Conservation (phyloP, 2,888 invertebrate genomes). For the Drosophila dives region DNA sequence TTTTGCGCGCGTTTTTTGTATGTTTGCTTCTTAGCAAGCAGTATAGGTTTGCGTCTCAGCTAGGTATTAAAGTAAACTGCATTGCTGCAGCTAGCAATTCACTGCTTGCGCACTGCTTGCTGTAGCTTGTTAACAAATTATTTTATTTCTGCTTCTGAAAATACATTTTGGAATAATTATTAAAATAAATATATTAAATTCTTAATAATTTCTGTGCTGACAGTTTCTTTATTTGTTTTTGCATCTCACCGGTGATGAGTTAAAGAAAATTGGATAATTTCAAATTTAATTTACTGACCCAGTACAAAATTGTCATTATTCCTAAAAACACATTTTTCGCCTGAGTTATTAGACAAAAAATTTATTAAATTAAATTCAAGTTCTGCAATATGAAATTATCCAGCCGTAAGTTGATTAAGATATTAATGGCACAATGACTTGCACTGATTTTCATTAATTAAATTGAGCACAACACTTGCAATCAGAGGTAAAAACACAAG, state of each 20-base stretch:
- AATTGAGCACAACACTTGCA: constrained; percentile 46
- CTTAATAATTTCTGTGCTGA: neutral
- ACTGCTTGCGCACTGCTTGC: constrained; percentile 19
- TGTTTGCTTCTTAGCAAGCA: neutral
- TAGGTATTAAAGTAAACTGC: neutral
- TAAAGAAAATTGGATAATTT: neutral
- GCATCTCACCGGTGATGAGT: neutral
- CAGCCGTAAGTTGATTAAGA: neutral
- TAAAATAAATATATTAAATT: neutral
- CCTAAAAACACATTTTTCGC: neutral
- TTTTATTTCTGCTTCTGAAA: no score
- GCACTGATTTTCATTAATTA: constrained; percentile 18
- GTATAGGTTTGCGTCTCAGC: constrained; percentile 26
- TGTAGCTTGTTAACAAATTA: neutral
- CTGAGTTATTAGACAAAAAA: neutral
- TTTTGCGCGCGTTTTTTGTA: constrained; percentile 16
- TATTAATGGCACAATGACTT: constrained; percentile 11
- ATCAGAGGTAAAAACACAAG: constrained; percentile 19
- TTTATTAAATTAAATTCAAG: neutral
- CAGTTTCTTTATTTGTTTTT: neutral
- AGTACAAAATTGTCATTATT: neutral
- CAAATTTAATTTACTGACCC: neutral
- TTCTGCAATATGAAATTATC: neutral
- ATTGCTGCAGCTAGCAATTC: neutral
- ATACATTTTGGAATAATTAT: neutral